phyloP scores from a whole-genome alignment of 2,113 vertebrate species.

The Henicopernis longicauda region DNA sequence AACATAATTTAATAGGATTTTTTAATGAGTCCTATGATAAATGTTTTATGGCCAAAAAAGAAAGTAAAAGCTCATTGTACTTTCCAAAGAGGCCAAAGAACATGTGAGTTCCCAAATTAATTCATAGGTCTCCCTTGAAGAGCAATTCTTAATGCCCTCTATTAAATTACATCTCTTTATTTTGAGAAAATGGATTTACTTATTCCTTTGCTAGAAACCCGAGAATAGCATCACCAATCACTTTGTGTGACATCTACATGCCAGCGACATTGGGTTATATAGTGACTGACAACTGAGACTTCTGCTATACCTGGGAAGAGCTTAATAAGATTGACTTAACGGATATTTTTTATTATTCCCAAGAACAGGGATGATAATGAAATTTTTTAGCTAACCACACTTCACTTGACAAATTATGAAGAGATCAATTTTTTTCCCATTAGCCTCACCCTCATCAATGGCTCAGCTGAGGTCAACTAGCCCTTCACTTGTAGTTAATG shows the following conservation, averaged over 20 bases:
- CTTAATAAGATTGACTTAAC: slow-evolving; percentile 46
- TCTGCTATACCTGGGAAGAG: neutral
- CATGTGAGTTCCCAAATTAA: slow-evolving; percentile 13
- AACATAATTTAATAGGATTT: neutral
- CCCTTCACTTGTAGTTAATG: slow-evolving; percentile 46
- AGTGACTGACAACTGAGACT: slow-evolving; percentile 30
- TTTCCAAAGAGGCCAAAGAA: neutral
- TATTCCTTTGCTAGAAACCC: slow-evolving; percentile 37
- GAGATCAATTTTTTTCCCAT: slow-evolving; percentile 63
- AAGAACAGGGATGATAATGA: slow-evolving; percentile 37
- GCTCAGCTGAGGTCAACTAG: slow-evolving; percentile 46
- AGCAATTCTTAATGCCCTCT: slow-evolving; percentile 35
- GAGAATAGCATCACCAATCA: slow-evolving; percentile 60
- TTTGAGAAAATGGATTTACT: slow-evolving; percentile 61
- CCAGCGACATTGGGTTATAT: neutral
- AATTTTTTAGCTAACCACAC: slow-evolving; percentile 54
- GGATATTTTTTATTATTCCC: slow-evolving; percentile 32
- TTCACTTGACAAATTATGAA: slow-evolving; percentile 64
- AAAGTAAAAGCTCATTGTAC: slow-evolving; percentile 12
- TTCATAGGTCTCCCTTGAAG: neutral
- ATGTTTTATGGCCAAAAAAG: slow-evolving; percentile 13
- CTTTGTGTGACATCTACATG: slow-evolving; percentile 23
- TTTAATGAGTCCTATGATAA: slow-evolving; percentile 29
- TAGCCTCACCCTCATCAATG: slow-evolving; percentile 55
- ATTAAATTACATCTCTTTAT: slow-evolving; percentile 54